These are phyloP conservation scores for Eupithecia inturbata DNA, from an alignment of 2,888 invertebrate species.

Conservation along the genomic window DNA sequence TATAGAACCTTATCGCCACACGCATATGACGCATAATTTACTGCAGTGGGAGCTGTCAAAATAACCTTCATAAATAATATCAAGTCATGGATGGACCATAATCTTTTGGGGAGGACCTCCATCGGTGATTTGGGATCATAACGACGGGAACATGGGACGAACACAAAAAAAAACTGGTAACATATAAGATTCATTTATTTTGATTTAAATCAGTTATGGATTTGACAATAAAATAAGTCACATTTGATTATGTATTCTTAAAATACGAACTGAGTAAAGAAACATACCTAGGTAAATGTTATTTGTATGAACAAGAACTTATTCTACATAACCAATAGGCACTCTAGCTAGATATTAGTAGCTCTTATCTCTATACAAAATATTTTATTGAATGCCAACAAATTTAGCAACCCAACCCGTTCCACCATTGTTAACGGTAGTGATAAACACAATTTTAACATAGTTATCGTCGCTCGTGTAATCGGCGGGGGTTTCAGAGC, in stretches of 20 bases:
- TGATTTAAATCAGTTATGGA: neutral
- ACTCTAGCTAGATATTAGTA: neutral
- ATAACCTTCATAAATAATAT: neutral
- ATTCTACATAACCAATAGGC: neutral
- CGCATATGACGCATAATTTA: neutral
- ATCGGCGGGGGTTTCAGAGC: conserved; percentile 83
- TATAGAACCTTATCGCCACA: neutral
- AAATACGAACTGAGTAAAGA: neutral
- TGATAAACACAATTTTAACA: conserved; percentile 85
- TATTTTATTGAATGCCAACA: conserved; percentile 45
- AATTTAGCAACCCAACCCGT: conserved; percentile 86
- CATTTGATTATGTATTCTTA: neutral
- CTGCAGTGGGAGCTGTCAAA: neutral
- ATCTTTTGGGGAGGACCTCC: neutral
- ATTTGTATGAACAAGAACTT: neutral
- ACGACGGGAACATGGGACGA: neutral
- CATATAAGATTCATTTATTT: neutral
- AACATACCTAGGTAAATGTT: neutral
- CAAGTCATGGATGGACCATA: neutral
- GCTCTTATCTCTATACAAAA: neutral
- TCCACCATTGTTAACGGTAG: conserved; percentile 88
- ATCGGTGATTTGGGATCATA: neutral
- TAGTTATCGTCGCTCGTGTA: conserved; percentile 82
- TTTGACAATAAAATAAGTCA: neutral
- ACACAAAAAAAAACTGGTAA: neutral